These are phyloP conservation scores for Diogma glabrata DNA, from an alignment of 2,888 invertebrate genomes.

Conservation along the genomic window DNA sequence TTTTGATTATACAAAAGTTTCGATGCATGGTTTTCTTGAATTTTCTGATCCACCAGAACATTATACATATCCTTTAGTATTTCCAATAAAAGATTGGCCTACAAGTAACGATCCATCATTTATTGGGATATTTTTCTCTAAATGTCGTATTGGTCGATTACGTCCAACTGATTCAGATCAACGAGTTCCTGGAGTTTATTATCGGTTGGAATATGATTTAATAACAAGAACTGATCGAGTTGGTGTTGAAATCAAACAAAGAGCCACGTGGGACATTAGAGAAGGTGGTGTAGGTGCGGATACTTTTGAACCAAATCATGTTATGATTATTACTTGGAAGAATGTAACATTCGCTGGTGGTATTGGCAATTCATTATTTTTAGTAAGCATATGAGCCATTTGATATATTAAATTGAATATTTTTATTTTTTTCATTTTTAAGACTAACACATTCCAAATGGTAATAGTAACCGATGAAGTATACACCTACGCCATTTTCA, in stretches of 20 bases:
- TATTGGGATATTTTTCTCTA: conserved; percentile 87
- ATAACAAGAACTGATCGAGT: conserved; percentile 64
- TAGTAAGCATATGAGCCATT: conserved; percentile 37
- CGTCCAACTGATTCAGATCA: conserved; percentile 63
- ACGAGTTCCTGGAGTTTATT: conserved; percentile 71
- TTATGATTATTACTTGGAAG: conserved; percentile 87
- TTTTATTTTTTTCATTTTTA: too few species aligned
- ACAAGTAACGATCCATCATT: conserved; percentile 78
- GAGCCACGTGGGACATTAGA: conserved; percentile 78
- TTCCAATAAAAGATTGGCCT: conserved; percentile 81
- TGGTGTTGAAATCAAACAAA: conserved; percentile 75
- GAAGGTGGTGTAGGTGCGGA: conserved; percentile 85
- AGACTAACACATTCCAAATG: conserved; percentile 95
- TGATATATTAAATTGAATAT: too few species aligned
- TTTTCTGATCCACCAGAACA: conserved; percentile 85
- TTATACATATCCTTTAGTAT: conserved; percentile 73
- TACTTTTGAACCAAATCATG: conserved; percentile 83
- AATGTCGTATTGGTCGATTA: conserved; percentile 66
- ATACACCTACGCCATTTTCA: conserved; percentile 88
- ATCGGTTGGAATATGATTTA: conserved; percentile 59
- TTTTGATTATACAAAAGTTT: conserved; percentile 85
- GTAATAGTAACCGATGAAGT: conserved; percentile 87
- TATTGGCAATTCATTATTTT: conserved; percentile 62
- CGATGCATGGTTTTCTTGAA: conserved; percentile 72
- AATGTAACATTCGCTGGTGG: conserved; percentile 90